Conservation (phyloP, 2,113 vertebrate genomes). For the Oceanodroma tethys region DNA sequence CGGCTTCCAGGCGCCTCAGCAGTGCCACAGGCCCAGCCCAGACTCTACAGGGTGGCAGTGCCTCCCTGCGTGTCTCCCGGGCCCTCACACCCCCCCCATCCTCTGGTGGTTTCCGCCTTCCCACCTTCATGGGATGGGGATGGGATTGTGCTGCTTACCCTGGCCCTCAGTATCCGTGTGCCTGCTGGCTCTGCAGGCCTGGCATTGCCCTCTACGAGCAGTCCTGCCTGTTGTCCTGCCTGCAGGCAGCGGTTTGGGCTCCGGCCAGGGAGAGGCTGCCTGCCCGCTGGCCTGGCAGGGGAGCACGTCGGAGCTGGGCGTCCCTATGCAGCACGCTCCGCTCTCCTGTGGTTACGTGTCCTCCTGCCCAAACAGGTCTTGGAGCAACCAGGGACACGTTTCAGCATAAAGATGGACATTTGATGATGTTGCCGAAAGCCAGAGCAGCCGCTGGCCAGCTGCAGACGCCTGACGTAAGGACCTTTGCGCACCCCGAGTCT, state of each 20-base stretch:
- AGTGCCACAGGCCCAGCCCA: neutral
- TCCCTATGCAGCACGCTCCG: rapidly evolving
- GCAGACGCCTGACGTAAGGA: neutral
- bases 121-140: neutral
- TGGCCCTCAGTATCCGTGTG: rapidly evolving
- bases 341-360: neutral
- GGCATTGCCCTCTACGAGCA: neutral
- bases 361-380: neutral
- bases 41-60: neutral
- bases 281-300: neutral
- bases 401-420: neutral
- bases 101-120: neutral
- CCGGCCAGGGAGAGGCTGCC: neutral
- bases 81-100: neutral
- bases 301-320: rapidly evolving
- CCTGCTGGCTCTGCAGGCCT: neutral
- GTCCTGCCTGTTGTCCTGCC: neutral
- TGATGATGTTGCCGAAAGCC: neutral
- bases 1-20: neutral
- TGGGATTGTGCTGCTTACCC: too few species aligned
- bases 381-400: neutral
- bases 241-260: neutral
- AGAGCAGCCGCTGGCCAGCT: rapidly evolving
- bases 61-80: neutral
- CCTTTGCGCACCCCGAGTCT: neutral